phyloP scores from a whole-genome alignment of 2,797 vertebrate species.

The Anas flavirostris region DNA sequence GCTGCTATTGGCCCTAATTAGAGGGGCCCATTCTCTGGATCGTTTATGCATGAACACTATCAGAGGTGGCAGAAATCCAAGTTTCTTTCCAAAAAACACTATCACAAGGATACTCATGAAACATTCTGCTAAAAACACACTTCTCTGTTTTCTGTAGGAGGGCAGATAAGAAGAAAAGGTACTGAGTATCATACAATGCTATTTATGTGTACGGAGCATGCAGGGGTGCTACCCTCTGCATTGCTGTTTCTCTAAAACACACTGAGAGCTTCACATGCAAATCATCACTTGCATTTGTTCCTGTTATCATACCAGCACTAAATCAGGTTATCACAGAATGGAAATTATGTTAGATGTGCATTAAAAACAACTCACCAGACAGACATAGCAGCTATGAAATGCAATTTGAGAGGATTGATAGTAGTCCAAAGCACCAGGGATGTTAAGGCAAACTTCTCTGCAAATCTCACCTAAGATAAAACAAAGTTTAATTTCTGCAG shows the following conservation, averaged over 20 bases:
- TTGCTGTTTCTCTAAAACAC: not conserved
- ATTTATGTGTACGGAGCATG: not conserved
- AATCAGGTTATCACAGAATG: not conserved
- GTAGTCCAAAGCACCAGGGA: not conserved
- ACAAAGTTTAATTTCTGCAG: not conserved
- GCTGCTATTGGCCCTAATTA: conserved; percentile 55
- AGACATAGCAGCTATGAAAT: not conserved
- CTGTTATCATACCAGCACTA: not conserved
- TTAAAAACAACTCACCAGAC: not conserved
- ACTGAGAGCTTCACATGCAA: conserved; percentile 39
- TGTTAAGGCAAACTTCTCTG: not conserved
- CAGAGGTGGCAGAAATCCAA: conserved; percentile 48
- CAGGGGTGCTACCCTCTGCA: conserved; percentile 1
- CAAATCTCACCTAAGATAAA: not conserved
- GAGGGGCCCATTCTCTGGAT: conserved; percentile 50
- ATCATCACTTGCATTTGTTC: conserved; percentile 33
- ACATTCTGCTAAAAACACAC: conserved; percentile 24
- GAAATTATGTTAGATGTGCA: not conserved
- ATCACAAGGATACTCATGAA: not conserved
- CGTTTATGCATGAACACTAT: conserved; percentile 62
- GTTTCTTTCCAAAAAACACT: conserved; percentile 38
- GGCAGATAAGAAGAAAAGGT: not conserved
- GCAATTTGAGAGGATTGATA: not conserved
- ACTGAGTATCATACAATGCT: not conserved
- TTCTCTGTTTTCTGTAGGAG: conserved; percentile 36